A percentile compares a stretch with the other conserved stretches of the same genome.
phyloP scores from a whole-genome alignment of 1,140 invertebrate species.

The Philopotamus ludificatus region DNA sequence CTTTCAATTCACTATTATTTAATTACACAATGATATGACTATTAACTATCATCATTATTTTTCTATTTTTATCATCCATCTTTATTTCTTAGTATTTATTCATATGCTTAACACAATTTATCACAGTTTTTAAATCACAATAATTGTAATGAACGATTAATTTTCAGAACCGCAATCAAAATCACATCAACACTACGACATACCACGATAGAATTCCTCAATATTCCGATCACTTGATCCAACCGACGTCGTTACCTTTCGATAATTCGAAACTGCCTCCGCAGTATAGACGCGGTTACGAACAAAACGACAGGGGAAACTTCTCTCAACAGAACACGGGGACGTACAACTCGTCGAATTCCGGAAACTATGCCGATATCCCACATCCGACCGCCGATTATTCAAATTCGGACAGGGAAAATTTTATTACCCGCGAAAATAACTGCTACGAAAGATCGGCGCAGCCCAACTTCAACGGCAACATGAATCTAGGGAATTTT shows the following conservation, averaged over 20 bases:
- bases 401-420: conserved; percentile 30
- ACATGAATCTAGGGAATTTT: conserved; percentile 30
- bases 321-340: conserved; percentile 41
- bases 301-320: conserved; percentile 20
- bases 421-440: conserved; percentile 33
- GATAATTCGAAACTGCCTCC: conserved; percentile 27
- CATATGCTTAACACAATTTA: too few species aligned
- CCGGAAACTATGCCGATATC: conserved; percentile 41
- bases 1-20: too few species aligned
- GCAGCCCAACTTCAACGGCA: conserved; percentile 12
- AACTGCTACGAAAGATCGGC: conserved; percentile 34
- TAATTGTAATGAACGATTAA: too few species aligned
- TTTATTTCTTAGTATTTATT: too few species aligned
- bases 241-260: conserved; percentile 31
- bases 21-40: too few species aligned
- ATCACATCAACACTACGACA: conserved; percentile 18
- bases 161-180: conserved; percentile 37
- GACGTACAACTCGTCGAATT: conserved; percentile 41
- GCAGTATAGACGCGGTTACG: conserved; percentile 22
- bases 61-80: too few species aligned
- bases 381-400: conserved; percentile 24
- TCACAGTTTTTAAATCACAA: too few species aligned
- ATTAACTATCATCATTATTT: too few species aligned
- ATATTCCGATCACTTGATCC: conserved; percentile 33
- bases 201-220: conserved; percentile 38